phyloP scores from a whole-genome alignment of 1,140 invertebrate species.

The Armadillidium nasatum region DNA sequence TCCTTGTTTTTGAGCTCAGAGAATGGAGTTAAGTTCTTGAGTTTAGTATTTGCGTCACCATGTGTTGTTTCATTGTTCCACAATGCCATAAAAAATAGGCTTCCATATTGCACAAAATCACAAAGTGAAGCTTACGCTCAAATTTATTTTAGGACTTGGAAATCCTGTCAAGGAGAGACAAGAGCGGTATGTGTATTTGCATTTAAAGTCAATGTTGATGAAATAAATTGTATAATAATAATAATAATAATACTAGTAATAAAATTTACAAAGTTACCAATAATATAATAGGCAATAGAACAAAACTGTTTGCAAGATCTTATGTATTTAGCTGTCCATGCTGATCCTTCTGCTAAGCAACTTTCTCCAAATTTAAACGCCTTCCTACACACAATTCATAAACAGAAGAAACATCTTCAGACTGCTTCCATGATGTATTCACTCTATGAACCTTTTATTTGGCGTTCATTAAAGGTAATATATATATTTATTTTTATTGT shows the following conservation, averaged over 20 bases:
- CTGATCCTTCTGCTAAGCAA: conserved; percentile 25
- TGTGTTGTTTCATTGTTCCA: background rate
- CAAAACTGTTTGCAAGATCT: conserved; percentile 42
- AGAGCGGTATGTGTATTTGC: background rate
- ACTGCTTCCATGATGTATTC: conserved; percentile 30
- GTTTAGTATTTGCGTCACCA: background rate
- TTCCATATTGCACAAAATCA: background rate
- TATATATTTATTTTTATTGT: background rate
- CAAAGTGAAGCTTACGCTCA: background rate
- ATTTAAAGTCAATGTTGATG: background rate
- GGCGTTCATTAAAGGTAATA: conserved; percentile 34
- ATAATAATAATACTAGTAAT: no score
- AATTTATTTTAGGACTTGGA: background rate
- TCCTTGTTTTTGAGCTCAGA: background rate
- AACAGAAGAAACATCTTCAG: conserved; percentile 33
- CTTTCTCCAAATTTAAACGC: conserved; percentile 35
- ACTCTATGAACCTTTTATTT: conserved; percentile 42
- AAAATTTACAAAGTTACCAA: background rate
- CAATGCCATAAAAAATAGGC: background rate
- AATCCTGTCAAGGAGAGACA: background rate
- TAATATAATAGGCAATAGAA: conserved; percentile 29
- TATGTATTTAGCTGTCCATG: conserved; percentile 38
- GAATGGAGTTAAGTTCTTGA: background rate
- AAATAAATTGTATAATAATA: no score
- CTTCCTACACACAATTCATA: conserved; percentile 40